Conservation (phyloP, 2,113 vertebrate species). For the Sphyrna mokarran region DNA sequence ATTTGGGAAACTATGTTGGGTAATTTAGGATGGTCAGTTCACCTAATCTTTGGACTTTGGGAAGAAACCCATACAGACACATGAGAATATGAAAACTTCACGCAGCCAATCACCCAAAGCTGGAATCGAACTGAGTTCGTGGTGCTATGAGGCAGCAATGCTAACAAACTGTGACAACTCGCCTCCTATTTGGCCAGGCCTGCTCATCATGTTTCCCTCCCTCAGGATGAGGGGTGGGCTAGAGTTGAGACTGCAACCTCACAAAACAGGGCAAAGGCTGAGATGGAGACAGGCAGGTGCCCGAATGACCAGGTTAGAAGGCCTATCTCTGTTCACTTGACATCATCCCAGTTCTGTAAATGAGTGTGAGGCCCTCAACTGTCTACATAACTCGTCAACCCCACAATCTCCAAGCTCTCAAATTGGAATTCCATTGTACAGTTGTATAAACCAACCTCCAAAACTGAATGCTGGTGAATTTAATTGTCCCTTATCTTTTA, state of each 20-base stretch:
- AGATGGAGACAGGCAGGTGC: background rate
- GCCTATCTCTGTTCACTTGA: background rate
- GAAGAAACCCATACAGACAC: no score
- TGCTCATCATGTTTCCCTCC: no score
- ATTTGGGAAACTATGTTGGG: no score
- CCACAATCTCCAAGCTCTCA: background rate
- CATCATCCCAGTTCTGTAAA: background rate
- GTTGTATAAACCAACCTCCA: background rate
- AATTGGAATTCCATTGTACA: no score
- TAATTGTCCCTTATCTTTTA: background rate
- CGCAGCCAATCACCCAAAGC: no score
- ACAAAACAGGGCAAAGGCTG: background rate
- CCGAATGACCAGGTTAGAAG: background rate
- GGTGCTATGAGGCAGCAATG: no score
- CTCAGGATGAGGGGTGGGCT: background rate
- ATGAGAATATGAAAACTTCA: no score
- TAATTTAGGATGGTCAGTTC: no score
- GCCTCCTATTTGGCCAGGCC: no score
- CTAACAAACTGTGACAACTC: no score
- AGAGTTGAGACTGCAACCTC: background rate
- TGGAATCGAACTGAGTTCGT: no score
- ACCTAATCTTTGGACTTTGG: no score
- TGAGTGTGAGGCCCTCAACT: background rate
- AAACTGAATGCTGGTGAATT: background rate
- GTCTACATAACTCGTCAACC: background rate